Conservation (phyloP, 2,113 vertebrate species). For the Microtus ochrogaster region DNA sequence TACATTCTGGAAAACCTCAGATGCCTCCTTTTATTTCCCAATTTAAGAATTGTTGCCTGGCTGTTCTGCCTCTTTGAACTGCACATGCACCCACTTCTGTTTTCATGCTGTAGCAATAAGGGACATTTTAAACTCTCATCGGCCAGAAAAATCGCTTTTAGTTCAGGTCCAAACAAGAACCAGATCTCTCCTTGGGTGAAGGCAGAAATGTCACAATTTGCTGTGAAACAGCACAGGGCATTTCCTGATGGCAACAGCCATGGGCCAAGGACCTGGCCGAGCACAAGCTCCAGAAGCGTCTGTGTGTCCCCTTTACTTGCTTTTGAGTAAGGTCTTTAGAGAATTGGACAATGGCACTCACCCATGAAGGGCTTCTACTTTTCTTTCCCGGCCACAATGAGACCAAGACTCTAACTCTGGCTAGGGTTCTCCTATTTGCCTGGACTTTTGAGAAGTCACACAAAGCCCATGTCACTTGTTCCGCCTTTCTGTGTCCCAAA, state of each 20-base stretch:
- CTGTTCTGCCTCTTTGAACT: not conserved
- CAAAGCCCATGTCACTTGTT: not conserved
- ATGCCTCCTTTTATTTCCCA: slow-evolving; percentile 29
- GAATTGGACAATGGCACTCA: not conserved
- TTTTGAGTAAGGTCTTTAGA: slow-evolving; percentile 4
- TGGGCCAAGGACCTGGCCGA: not conserved
- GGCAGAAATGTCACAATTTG: not conserved
- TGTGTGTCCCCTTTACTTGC: not conserved
- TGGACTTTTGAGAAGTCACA: not conserved
- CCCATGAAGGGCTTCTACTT: not conserved
- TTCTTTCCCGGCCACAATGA: not conserved
- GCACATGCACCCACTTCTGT: not conserved
- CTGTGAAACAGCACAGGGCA: not conserved
- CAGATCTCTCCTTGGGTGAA: slow-evolving; percentile 10
- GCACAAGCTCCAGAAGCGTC: not conserved
- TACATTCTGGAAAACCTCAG: slow-evolving; percentile 22
- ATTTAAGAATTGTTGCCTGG: not conserved
- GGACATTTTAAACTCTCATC: slow-evolving; percentile 2
- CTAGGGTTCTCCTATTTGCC: not conserved
- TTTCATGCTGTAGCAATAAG: not conserved
- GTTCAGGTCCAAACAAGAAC: slow-evolving; percentile 16
- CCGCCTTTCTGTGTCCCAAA: not conserved
- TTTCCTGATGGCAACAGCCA: not conserved
- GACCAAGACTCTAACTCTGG: not conserved
- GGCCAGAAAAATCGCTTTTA: slow-evolving; percentile 34